Percentiles rank a stretch among this genome's conserved stretches.
Evolutionary conservation across 2,113 vertebrate species (phyloP).

Genomic region (Macaca mulatta): DNA sequence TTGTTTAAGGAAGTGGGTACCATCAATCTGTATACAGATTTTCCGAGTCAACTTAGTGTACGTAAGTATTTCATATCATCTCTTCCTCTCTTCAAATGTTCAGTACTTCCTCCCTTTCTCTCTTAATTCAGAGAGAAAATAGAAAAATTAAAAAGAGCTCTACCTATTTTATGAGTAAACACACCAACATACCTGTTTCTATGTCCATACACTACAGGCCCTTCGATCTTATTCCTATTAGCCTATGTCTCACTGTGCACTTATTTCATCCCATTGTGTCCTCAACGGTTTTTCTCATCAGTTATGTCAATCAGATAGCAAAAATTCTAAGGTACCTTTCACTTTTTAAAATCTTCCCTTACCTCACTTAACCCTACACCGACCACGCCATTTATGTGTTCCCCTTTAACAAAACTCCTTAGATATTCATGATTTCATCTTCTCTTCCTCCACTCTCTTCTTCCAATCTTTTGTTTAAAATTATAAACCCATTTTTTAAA

Average conservation of each 20-base stretch:
- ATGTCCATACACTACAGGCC: rapidly evolving
- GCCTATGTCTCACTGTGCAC: background rate
- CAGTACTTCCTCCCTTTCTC: background rate
- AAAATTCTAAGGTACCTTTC: background rate
- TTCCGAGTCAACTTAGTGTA: background rate
- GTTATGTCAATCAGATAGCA: background rate
- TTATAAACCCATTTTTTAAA: background rate
- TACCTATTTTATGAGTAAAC: background rate
- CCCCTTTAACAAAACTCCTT: background rate
- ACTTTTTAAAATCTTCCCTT: background rate
- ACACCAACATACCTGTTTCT: background rate
- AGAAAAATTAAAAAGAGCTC: background rate
- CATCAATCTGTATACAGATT: background rate
- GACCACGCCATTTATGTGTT: background rate
- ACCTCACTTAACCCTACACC: background rate
- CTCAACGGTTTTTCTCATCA: background rate
- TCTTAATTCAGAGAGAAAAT: background rate
- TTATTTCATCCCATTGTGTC: background rate
- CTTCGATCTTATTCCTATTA: background rate
- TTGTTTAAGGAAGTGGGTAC: background rate
- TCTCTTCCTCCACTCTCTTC: background rate
- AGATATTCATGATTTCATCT: background rate
- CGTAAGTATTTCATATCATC: background rate
- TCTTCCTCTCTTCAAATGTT: background rate
- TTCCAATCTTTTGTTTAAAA: background rate